Evolutionary conservation across 2,888 invertebrate species (phyloP).

Genomic region (Tiliacea aurago): DNA sequence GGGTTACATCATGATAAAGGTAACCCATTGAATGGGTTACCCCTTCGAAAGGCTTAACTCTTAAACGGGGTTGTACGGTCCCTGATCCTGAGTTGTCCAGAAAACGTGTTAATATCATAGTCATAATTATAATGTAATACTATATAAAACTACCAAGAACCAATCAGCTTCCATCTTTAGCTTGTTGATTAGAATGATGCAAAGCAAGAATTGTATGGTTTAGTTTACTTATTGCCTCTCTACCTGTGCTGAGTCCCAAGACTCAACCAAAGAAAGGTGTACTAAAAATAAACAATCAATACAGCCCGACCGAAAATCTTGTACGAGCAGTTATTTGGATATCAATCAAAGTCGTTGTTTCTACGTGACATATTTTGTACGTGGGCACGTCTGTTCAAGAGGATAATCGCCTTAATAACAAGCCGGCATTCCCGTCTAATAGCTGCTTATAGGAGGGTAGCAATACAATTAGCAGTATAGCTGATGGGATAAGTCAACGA

Average conservation of each 20-base stretch:
- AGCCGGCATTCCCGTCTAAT: conserved; percentile 64
- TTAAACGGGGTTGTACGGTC: too few relatives aligned
- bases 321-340: conserved; percentile 53
- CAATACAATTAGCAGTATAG: conserved; percentile 72
- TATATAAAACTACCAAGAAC: too few relatives aligned
- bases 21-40: too few relatives aligned
- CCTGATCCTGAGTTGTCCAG: too few relatives aligned
- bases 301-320: conserved; percentile 34
- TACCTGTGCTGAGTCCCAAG: conserved; percentile 21
- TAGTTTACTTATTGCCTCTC: neutral
- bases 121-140: too few relatives aligned
- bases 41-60: too few relatives aligned
- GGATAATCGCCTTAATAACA: conserved; percentile 72
- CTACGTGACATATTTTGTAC: conserved; percentile 59
- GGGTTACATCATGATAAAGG: too few relatives aligned
- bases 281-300: conserved; percentile 60
- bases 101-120: conserved; percentile 1
- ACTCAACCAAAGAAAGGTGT: conserved; percentile 37
- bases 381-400: conserved; percentile 60
- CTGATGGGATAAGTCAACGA: conserved; percentile 47
- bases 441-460: conserved; percentile 62
- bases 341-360: conserved; percentile 55
- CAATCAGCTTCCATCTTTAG: conserved; percentile 1
- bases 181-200: conserved; percentile 1
- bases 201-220: neutral